Base-by-base conservation (phyloP, 1,140 invertebrate species). In the Bombus sibiricus region DNA sequence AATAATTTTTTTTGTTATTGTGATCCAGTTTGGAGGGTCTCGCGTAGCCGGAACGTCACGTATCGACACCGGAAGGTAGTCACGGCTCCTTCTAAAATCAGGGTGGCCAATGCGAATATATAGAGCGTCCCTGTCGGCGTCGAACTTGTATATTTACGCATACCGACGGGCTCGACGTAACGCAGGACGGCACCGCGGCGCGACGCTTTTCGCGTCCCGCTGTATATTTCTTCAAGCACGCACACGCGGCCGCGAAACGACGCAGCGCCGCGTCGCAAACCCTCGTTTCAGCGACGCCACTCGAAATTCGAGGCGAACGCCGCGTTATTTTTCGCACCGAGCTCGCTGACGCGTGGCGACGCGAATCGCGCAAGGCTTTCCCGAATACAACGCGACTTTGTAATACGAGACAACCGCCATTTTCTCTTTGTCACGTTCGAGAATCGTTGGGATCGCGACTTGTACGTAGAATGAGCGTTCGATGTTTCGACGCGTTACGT, bases 211-310 rank as follows among this genome's bases (percentile, higher is more conserved):
- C 92, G 89, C 92, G 89, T 93, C 92, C 89, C 89, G 64, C 64
- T 94, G 94, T 95, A 94, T 95, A 95, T 95, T 94, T 94, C 92
- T 94, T 93, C 91, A 92, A 91, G 88, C 86, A 86, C 84, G 86
- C 87, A 89, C 89, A 88, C 88, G 85, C 88, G 81, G 28, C 85
- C 82, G 47, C 85, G 74, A 25, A 62, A 83, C 74, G 79, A 64
- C 79, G 85, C 80, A 82, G 83, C 62, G 39, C 37, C 57, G 71
- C 76, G 73, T 62, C 79, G 73, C 68, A 43, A 69, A 85, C 82
- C 59, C 77, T 59, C 57, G 66, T 75, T 69, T 18, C 69, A 83
- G 53, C 85, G 82, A 87, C 88, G 83, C 69, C 88, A 89, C 87
- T 89, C 64, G 69, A 85, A 77, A 89, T 83, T 41, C 83, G 87